Evolutionary conservation across 2,113 vertebrate species (phyloP), one percentile per base, ranked within the genome.

Genomic region (Hyla sarda): DNA sequence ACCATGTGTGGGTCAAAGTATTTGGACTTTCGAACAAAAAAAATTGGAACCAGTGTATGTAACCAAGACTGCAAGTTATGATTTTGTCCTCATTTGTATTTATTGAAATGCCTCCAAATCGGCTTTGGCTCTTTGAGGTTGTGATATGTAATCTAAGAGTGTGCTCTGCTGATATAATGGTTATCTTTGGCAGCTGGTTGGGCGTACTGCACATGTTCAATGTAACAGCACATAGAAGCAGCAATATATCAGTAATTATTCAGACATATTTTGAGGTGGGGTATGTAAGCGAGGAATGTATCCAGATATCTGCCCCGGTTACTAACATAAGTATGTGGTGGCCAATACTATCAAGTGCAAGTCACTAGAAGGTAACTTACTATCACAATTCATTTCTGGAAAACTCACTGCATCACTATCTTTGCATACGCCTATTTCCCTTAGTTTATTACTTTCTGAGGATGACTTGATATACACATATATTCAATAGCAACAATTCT

Each of bases 21-120:
- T 56, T 21, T 83, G 32, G 56, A 75, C 25, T 34, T 37, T 30
- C 2, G 17, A 78, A 54, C n/a, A n/a, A 78, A 77, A 79, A 71
- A 85, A 37, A 25, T 30, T 80, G 77, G 77, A 80, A 62, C 54
- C 12, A 45, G n/a, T 79, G 32, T 30, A 75, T 69, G 48, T 85
- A 85, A 85, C 83, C 83, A 48, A 79, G 48, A 79, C 47, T 85
- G 47, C 19, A 50, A 75, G 82, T 75, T 84, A 79, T 85, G 60
- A 37, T 78, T 77, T 76, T 77, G 12, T 78, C 54, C 34, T 79
- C 69, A 79, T 85, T 85, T 85, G 84, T 85, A 71, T 85, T 65
- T 67, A 79, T 85, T 85, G 84, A 85, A 85, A 85, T 54, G 48
- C 11, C 45, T 85, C 84, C 84, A 85, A 79, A 78, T 85, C 58